A percentile compares a stretch with the other conserved stretches of the same genome.
Evolutionary conservation across 2,797 vertebrate species (phyloP).

Genomic region (Phrynocephalus vlangalii): DNA sequence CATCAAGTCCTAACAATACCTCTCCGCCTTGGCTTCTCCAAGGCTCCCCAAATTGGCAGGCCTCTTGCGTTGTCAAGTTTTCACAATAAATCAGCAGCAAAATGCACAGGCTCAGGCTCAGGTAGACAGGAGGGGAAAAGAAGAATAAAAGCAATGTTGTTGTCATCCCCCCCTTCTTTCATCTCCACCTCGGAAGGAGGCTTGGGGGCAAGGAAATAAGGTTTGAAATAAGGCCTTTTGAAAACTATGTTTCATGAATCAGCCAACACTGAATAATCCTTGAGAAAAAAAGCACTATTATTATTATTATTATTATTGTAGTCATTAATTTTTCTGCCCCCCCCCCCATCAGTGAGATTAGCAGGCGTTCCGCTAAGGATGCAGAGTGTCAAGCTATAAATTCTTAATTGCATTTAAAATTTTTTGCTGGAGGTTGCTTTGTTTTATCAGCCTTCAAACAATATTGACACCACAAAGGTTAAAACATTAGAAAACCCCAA

Average conservation of each 20-base stretch:
- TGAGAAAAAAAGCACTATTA: conserved; percentile 25
- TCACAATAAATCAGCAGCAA: conserved; percentile 73
- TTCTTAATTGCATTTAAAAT: conserved; percentile 59
- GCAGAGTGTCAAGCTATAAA: conserved; percentile 65
- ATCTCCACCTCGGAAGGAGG: conserved; percentile 32
- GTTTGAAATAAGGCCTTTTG: conserved; percentile 71
- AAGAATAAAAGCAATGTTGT: conserved; percentile 50
- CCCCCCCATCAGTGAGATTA: conserved; percentile 67
- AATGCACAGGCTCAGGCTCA: conserved; percentile 72
- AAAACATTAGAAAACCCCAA: conserved; percentile 77
- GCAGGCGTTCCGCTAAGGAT: conserved; percentile 60
- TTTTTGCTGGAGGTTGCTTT: conserved; percentile 21
- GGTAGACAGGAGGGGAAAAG: conserved; percentile 61
- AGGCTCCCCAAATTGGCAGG: conserved; percentile 50
- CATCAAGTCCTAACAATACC: conserved; percentile 43
- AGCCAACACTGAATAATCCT: conserved; percentile 61
- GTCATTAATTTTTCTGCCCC: conserved; percentile 52
- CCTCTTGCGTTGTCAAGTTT: conserved; percentile 74
- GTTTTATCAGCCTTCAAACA: conserved; percentile 65
- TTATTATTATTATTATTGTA: neutral
- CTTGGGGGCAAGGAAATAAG: conserved; percentile 54
- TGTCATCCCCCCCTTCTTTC: conserved; percentile 25
- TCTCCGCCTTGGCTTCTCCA: conserved; percentile 30
- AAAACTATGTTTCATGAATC: conserved; percentile 56
- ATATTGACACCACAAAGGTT: conserved; percentile 75